Evolutionary conservation across 2,113 vertebrate genomes (phyloP).

Genomic region (Anguilla japonica): DNA sequence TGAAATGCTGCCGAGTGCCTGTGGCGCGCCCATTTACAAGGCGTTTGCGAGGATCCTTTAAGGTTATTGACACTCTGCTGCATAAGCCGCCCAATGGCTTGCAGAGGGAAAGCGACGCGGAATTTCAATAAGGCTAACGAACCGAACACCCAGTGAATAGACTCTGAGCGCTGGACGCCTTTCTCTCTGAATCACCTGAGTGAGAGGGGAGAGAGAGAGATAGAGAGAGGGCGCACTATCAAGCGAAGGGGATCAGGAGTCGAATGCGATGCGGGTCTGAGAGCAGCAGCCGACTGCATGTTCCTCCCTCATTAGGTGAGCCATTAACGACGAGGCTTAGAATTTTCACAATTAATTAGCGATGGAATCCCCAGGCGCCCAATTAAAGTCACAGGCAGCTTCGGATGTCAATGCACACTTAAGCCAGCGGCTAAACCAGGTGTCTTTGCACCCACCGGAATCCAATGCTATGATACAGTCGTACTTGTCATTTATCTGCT

Average conservation of each 20-base stretch:
- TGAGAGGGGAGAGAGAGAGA: background rate
- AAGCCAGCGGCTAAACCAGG: background rate
- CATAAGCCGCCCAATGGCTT: background rate
- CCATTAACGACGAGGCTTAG: constrained; percentile 37
- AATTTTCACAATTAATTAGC: constrained; percentile 44
- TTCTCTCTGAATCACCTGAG: background rate
- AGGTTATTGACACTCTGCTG: constrained; percentile 32
- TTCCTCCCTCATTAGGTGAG: constrained; percentile 13
- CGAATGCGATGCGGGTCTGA: constrained; percentile 3
- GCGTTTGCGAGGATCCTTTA: constrained; percentile 30
- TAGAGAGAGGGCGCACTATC: background rate
- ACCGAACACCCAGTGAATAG: constrained; percentile 5
- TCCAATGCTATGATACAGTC: background rate
- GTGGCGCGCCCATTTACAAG: constrained; percentile 10
- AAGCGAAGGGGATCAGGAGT: background rate
- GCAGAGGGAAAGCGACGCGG: background rate
- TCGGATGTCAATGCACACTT: constrained; percentile 27
- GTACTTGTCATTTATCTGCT: background rate
- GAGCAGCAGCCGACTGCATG: constrained; percentile 22
- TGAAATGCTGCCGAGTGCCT: background rate
- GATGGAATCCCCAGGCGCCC: constrained; percentile 39
- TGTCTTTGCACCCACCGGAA: constrained; percentile 1
- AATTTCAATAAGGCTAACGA: constrained; percentile 34
- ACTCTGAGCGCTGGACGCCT: background rate
- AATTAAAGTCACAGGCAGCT: constrained; percentile 45